Evolutionary conservation across 2,113 vertebrate genomes (phyloP).

Genomic region (Eptatretus burgeri): DNA sequence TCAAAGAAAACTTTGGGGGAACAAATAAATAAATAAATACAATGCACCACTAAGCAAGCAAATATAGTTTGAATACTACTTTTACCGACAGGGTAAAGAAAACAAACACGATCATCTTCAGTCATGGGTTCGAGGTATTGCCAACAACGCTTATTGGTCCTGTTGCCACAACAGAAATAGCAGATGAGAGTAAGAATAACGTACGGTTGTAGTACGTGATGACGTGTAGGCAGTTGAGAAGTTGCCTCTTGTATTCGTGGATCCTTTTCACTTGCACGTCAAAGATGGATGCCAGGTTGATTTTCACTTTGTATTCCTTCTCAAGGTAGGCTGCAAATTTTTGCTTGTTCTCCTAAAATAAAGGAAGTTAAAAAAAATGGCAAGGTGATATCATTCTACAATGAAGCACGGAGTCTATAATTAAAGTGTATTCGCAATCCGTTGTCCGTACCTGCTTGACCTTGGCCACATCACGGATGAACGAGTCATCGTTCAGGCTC

Average conservation of each 20-base stretch:
- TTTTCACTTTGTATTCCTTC: conserved; percentile 47
- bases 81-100: background rate
- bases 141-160: background rate
- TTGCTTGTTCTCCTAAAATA: conserved; percentile 53
- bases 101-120: background rate
- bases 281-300: conserved; percentile 70
- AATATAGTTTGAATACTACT: background rate
- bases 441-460: conserved; percentile 46
- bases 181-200: conserved; percentile 11
- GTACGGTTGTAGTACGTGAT: conserved; percentile 81
- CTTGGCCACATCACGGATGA: conserved; percentile 48
- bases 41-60: background rate
- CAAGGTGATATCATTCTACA: too few relatives aligned
- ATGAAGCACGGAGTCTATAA: too few relatives aligned
- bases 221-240: conserved; percentile 76
- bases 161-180: background rate
- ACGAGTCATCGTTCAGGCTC: conserved; percentile 26
- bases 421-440: too few relatives aligned
- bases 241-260: conserved; percentile 84
- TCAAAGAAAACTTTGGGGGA: background rate
- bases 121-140: background rate
- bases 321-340: conserved; percentile 65
- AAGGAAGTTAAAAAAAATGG: too few relatives aligned
- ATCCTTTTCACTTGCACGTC: conserved; percentile 90
- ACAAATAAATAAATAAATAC: too few relatives aligned